Base-by-base conservation (phyloP, 2,888 invertebrate genomes). In the Orthonevra nobilis region DNA sequence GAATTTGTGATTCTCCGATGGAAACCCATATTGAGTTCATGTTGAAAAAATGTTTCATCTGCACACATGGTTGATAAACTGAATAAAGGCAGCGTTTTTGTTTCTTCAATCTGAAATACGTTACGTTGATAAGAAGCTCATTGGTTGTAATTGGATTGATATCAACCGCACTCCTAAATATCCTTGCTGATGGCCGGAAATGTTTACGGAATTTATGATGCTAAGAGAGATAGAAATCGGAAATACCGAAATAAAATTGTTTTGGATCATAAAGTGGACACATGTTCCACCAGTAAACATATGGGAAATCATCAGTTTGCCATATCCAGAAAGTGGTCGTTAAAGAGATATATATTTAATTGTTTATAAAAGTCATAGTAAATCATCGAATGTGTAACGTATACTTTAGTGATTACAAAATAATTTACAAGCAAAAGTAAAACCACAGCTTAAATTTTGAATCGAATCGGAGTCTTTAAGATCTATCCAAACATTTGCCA, bases 191-290 rank as follows among this genome's bases (percentile, higher is more conserved):
- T 14, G 30, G 17, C 36, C 40, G 12, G n/a, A 48, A 68, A 58
- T 40, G 42, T 12, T 58, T 58, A 48, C 42, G 3, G 54, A 54
- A 66, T 66, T 54, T 44, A 66, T 66, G 64, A 32, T 44, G 26
- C 42, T 23, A 32, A 32, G 50, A 42, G 23, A 3, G 28, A 52
- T 3, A 44, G 34, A 40, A n/a, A 36, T 5, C 32, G 6, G 10
- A 54, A 44, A 32, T 28, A 48, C 52, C 2, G 7, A 66, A 28
- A 66, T 19, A 5, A 42, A 54, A 54, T 19, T 44, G 26, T 34
- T 19, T 26, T 17, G 23, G 19, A 36, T 54, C 54, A 54, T 36
- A 44, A 44, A 54, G 44, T 54, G 64, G 52, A 42, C 52, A 64
- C 32, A 61, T 61, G 60, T 61, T 34, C 46, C 36, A 42, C 32